These are phyloP conservation scores for Sturnus vulgaris DNA, from an alignment of 2,113 vertebrate species.

Conservation along the genomic window DNA sequence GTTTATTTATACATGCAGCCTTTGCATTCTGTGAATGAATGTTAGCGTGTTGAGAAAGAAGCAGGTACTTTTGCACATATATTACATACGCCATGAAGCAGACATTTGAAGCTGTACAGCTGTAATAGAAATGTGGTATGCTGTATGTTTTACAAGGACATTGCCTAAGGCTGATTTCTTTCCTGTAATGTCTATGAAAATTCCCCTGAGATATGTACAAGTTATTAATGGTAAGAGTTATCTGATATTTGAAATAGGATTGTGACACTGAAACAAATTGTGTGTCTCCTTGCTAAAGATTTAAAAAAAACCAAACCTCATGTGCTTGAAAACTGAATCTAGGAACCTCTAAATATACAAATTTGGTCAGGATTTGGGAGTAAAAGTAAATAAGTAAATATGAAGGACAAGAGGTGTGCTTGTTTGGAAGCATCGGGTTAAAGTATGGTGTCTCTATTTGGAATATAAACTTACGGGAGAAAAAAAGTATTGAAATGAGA, in stretches of 20 bases:
- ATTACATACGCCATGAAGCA: background rate
- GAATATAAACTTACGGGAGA: background rate
- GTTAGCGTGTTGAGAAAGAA: background rate
- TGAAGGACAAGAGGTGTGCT: background rate
- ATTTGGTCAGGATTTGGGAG: background rate
- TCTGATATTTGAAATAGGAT: background rate
- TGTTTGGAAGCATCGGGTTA: background rate
- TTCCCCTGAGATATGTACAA: background rate
- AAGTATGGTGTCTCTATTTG: background rate
- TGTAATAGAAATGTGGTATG: background rate
- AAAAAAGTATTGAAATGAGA: background rate
- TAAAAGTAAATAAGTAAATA: background rate
- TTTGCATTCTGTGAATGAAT: background rate
- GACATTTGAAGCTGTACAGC: background rate
- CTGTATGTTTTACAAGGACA: background rate
- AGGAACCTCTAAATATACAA: background rate
- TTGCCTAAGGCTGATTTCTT: background rate
- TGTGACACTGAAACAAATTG: background rate
- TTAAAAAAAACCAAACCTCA: background rate
- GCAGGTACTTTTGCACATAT: background rate
- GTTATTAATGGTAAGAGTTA: background rate
- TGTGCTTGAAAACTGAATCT: background rate
- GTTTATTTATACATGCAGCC: background rate
- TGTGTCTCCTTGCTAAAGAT: background rate
- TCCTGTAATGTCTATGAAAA: background rate